A percentile compares a stretch with the other conserved stretches of the same genome.
Evolutionary conservation across 1,140 invertebrate genomes (phyloP).

Genomic region (Hirudo medicinalis): DNA sequence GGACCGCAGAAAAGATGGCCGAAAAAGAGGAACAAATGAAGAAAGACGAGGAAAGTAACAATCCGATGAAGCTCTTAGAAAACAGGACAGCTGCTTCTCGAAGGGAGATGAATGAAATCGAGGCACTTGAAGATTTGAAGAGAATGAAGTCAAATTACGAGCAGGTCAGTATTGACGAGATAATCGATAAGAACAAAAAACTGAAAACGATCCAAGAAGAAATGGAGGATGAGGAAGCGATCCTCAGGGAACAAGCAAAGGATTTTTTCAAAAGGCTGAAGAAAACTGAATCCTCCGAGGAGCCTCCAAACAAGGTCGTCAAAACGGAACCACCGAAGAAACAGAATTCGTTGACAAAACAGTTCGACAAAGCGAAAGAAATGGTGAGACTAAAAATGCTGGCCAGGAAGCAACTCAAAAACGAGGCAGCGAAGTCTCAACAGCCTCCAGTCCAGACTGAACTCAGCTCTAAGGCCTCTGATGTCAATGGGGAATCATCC

Average conservation of each 20-base stretch:
- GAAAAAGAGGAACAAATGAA: slow-evolving; percentile 15
- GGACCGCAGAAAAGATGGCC: slow-evolving; percentile 53
- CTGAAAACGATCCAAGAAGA: too few relatives aligned
- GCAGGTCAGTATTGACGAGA: not conserved
- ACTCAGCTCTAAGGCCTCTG: too few relatives aligned
- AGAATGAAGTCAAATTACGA: slow-evolving; percentile 10
- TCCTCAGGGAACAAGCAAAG: too few relatives aligned
- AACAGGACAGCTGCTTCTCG: not conserved
- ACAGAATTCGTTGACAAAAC: too few relatives aligned
- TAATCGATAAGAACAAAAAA: not conserved
- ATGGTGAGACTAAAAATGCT: not conserved
- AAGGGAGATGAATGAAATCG: slow-evolving; percentile 9
- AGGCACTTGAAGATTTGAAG: slow-evolving; percentile 12
- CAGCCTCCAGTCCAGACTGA: too few relatives aligned
- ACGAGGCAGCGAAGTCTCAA: too few relatives aligned
- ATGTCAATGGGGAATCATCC: too few relatives aligned
- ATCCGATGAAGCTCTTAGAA: slow-evolving; percentile 19
- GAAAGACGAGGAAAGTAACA: slow-evolving; percentile 2
- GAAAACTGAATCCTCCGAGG: too few relatives aligned
- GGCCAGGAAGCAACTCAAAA: not conserved
- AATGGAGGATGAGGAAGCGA: too few relatives aligned
- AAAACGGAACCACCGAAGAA: too few relatives aligned
- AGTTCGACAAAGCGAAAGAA: slow-evolving; percentile 2
- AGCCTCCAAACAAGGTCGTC: too few relatives aligned
- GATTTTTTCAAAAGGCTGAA: too few relatives aligned